phyloP scores from a whole-genome alignment of 2,113 vertebrate species.

The Anarhynchus alexandrinus region DNA sequence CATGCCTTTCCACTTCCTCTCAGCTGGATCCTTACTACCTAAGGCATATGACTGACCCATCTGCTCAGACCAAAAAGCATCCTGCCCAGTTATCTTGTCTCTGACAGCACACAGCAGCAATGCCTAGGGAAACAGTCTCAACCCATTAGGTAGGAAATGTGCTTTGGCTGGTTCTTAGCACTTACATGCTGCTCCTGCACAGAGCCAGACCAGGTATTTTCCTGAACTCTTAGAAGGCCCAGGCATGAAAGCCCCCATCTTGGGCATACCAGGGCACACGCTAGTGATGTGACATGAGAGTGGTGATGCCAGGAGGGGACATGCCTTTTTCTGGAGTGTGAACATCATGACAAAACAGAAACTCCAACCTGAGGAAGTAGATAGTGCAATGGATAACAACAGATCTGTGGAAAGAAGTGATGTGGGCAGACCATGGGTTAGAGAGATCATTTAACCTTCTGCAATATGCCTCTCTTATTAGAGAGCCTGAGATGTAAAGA shows the following conservation, averaged over 20 bases:
- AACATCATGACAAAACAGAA: not conserved
- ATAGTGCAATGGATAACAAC: not conserved
- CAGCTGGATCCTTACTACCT: slow-evolving; percentile 7
- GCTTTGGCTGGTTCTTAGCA: not conserved
- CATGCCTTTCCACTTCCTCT: slow-evolving; percentile 3
- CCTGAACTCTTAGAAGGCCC: not conserved
- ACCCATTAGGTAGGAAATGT: not conserved
- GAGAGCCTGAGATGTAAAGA: not conserved
- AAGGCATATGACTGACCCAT: not conserved
- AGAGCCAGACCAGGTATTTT: not conserved
- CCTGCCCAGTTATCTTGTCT: not conserved
- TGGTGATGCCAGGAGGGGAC: not conserved
- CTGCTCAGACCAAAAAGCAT: slow-evolving; percentile 14
- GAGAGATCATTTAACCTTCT: not conserved
- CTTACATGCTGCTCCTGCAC: not conserved
- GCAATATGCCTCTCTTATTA: not conserved
- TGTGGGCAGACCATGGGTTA: not conserved
- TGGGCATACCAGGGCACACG: not conserved
- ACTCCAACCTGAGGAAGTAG: not conserved
- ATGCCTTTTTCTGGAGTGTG: not conserved
- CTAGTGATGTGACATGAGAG: not conserved
- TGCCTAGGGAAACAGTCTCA: not conserved
- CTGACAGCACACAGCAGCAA: not conserved
- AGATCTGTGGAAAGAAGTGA: not conserved
- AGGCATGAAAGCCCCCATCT: not conserved